Conservation (phyloP, 2,113 vertebrate species). For the Trochalopteron elliotii region DNA sequence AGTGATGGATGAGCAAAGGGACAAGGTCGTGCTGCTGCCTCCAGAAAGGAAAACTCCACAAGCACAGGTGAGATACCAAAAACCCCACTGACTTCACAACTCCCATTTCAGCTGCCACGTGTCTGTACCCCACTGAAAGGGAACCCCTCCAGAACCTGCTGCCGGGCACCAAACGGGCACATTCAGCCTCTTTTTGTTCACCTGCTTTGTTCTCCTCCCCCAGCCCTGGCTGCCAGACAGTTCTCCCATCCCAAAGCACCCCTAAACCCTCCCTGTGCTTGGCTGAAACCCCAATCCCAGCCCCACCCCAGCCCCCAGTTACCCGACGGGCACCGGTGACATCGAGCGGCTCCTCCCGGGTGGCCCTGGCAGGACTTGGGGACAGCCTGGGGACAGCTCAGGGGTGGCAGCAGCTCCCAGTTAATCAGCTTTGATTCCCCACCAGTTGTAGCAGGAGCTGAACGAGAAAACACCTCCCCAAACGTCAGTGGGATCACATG, state of each 20-base stretch:
- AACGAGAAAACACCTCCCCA: neutral
- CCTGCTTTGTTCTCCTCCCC: neutral
- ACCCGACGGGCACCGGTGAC: neutral
- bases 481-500: fast-evolving
- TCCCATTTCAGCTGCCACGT: neutral
- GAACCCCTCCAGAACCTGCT: neutral
- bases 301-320: neutral
- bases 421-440: neutral
- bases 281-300: neutral
- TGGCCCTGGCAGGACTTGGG: neutral
- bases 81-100: neutral
- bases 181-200: fast-evolving
- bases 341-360: neutral
- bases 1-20: neutral
- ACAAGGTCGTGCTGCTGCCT: neutral
- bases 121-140: fast-evolving
- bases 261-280: fast-evolving
- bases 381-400: neutral
- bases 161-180: neutral
- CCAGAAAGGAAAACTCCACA: neutral
- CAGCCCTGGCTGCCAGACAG: fast-evolving
- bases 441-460: neutral
- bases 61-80: neutral
- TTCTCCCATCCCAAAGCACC: neutral
- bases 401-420: neutral